Percentiles rank a stretch among this genome's conserved stretches.
Evolutionary conservation across 2,888 invertebrate species (phyloP).

Genomic region (Hemithea aestivaria): DNA sequence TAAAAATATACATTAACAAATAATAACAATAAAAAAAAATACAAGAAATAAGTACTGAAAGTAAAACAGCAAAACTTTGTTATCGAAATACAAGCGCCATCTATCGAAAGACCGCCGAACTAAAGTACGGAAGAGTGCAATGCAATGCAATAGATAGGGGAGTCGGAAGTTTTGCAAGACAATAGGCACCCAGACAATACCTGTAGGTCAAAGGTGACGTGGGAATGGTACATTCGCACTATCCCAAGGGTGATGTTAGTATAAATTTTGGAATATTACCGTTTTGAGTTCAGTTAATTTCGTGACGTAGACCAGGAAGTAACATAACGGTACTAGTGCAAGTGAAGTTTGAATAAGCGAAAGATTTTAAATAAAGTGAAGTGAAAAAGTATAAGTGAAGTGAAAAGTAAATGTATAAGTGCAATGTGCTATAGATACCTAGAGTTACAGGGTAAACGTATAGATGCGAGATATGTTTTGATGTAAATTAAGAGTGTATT

Average conservation of each 20-base stretch:
- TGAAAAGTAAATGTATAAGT: too few species aligned
- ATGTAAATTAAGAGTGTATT: too few species aligned
- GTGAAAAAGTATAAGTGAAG: too few species aligned
- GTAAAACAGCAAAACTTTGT: too few species aligned
- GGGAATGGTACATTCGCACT: conserved; percentile 47
- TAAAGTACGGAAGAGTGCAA: conserved; percentile 35
- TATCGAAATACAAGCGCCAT: too few species aligned
- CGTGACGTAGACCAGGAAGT: conserved; percentile 62
- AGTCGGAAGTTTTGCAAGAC: conserved; percentile 61
- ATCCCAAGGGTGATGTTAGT: conserved; percentile 56
- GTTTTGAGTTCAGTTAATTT: conserved; percentile 58
- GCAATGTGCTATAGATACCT: neutral
- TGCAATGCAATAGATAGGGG: conserved; percentile 42
- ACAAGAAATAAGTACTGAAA: too few species aligned
- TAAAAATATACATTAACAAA: too few species aligned
- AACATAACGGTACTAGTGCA: conserved; percentile 47
- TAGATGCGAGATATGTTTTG: too few species aligned
- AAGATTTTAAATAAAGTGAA: too few species aligned
- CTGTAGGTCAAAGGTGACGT: conserved; percentile 62
- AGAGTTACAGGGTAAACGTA: too few species aligned
- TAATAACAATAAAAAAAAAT: too few species aligned
- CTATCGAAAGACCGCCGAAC: conserved; percentile 41
- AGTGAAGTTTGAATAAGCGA: neutral
- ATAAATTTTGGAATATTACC: conserved; percentile 56
- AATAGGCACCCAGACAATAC: conserved; percentile 61